Base-by-base conservation (phyloP, 2,113 vertebrate genomes). In the Penelope pileata region DNA sequence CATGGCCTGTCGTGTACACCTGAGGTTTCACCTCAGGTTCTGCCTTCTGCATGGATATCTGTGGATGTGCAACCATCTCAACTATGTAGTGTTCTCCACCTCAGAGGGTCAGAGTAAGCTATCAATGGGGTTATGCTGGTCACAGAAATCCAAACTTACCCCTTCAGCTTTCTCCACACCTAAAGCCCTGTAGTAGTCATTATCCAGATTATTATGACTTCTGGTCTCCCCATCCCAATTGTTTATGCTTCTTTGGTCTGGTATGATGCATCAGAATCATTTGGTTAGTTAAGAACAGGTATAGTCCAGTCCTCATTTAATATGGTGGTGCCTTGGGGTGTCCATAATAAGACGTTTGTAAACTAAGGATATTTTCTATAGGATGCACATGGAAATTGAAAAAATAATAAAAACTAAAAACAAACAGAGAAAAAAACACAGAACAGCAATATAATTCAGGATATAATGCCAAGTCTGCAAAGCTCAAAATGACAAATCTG, bases 41-140 rank as follows among this genome's bases (percentile, higher is more conserved):
- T 42, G 27, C 3, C 51, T 72, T 63, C 72, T 67, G 47, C 68
- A 72, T 30, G 76, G 29, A 38, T 16, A 42, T 5, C 6, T 60
- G 23, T 8, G 62, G 30, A n/a, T 12, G 16, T 14, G 34, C 50
- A 54, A 16, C 24, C 12, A 13, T 36, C 81, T 43, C 23, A 51
- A 23, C 3, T 40, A 8, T 3, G 6, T 13, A 21, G 14, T 50
- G 21, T n/a, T 47, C 48, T 81, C 69, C 12, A 29, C 0, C 14
- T 15, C 54, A 16, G 8, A 79, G 17, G 9, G 7, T 1, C 78
- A 51, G 15, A 42, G 36, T 9, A 47, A 54, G 8, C 32, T 63
- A 26, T 26, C 59, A 36, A 24, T 10, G 34, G n/a, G 56, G 58
- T 58, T 58, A 22, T 3, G 32, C 8, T 34, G 56, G 32, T 22